Evolutionary conservation across 2,888 invertebrate genomes (phyloP).

Genomic region (Harmothoe impar): DNA sequence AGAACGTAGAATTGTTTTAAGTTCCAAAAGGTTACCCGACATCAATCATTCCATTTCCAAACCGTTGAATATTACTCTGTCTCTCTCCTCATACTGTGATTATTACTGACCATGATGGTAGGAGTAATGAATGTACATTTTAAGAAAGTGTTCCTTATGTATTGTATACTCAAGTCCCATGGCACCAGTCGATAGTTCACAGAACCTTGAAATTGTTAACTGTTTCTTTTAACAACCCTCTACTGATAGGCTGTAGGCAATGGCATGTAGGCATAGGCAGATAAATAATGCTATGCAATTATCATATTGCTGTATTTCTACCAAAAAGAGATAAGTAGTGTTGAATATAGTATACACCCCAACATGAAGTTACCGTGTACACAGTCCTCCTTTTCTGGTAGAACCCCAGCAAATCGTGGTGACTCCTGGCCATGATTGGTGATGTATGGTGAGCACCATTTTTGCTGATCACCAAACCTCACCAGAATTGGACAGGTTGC

Average conservation of each 20-base stretch:
- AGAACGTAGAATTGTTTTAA: background rate
- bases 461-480: no score
- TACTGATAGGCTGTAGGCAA: background rate
- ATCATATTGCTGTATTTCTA: slow-evolving; percentile 11
- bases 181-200: background rate
- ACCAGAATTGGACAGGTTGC: no score
- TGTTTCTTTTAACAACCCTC: background rate
- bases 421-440: no score
- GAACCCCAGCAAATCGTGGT: no score
- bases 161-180: background rate
- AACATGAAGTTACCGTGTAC: background rate
- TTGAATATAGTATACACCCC: background rate
- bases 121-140: background rate
- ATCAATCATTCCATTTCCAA: slow-evolving; percentile 18
- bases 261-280: slow-evolving; percentile 11
- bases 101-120: background rate
- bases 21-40: background rate
- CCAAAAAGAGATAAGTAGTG: slow-evolving; percentile 36
- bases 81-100: slow-evolving; percentile 10
- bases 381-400: background rate
- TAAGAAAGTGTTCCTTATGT: background rate
- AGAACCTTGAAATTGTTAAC: background rate
- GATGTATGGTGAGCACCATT: no score
- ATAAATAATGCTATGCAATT: slow-evolving; percentile 7
- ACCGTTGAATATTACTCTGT: background rate